Base-by-base conservation (phyloP, 2,113 vertebrate genomes). In the Percina caprodes region DNA sequence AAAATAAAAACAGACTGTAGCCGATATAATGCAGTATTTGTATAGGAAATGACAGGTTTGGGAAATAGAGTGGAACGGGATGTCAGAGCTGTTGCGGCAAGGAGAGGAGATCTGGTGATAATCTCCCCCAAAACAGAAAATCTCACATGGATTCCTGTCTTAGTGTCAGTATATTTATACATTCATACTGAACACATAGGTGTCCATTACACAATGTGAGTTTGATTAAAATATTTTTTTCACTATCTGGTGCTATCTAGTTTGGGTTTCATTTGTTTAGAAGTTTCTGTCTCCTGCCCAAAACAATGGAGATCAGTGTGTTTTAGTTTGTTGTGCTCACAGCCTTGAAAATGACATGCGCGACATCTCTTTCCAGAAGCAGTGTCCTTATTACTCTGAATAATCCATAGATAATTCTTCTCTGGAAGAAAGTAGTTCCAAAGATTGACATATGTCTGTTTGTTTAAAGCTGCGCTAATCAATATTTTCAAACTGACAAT, bases 1-100 rank as follows among this genome's bases (percentile, higher is more conserved):
- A 24, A 87, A 89, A 91, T 89, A 82, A 91, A 92, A 91, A 88
- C 86, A 84, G 86, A 92, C 85, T 81, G 80, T 48, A 71, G 87
- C 80, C 49, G 24, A 87, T 74, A 86, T 85, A 86, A 88, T 91
- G 81, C 79, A 16, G 80, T 79, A 83, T 93, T 92, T 93, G 90
- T 91, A 67, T 87, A 80, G 72, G 85, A 89, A 89, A 91, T 88
- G 88, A 88, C 67, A 83, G 86, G 87, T 83, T 83, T 71, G 82
- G 86, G 79, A 85, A 88, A 86, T 85, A 71, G 75, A 90, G 77
- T 77, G 74, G 86, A 88, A 83, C 74, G 51, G 61, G 72, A 66
- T 85, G 86, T 85, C 76, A 72, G 80, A 86, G 67, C 67, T 81
- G 74, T 69, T 74, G 70, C 68, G 78, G 68, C 52, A 39, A 51